Base-by-base conservation (phyloP, 2,888 invertebrate genomes). In the Cantharis nigra region DNA sequence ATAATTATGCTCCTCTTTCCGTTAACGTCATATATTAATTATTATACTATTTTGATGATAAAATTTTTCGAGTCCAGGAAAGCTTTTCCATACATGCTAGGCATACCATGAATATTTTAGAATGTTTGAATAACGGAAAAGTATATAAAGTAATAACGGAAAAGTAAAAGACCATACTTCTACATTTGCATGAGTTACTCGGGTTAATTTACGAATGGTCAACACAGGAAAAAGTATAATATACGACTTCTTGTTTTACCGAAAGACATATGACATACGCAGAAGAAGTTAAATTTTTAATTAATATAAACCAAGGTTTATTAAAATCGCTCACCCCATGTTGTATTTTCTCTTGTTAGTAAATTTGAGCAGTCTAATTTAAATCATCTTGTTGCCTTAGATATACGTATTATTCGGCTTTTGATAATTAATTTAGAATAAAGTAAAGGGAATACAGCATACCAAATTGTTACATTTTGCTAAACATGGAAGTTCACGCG, bases 391-490 rank as follows among this genome's bases (percentile, higher is more conserved):
- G 76, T 76, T 76, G 76, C 69, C 70, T 72, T 16, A 23, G 11
- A 70, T 77, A 76, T 73, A 76, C 70, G 13, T 13, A 33, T 76
- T 73, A 76, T 77, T 77, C 73, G 64, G 74, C 64, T 70, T 77
- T 77, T 71, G 64, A 72, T 75, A 78, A 78, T 78, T 76, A 70
- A 75, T 76, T 76, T 74, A 69, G 72, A 69, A 64, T 69, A 73
- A 64, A 73, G 76, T 73, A 73, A 70, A 76, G 73, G 78, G 74
- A 76, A 78, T 76, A 78, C 75, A 72, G 77, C 75, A 71, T 72
- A 75, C 74, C 70, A 74, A 74, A 77, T 79, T 79, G 75, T 74
- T 75, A 79, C 75, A 30, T 74, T 26, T 69, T 67, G 69, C 72
- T 77, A 77, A 76, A 77, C 72, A 77, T 49, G 70, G 75, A n/a